Percentiles rank a stretch among this genome's conserved stretches.
Evolutionary conservation across 30 jellyfish, hydroid and myxozoan species (phyloP).

Genomic region (Aurelia coerulea): DNA sequence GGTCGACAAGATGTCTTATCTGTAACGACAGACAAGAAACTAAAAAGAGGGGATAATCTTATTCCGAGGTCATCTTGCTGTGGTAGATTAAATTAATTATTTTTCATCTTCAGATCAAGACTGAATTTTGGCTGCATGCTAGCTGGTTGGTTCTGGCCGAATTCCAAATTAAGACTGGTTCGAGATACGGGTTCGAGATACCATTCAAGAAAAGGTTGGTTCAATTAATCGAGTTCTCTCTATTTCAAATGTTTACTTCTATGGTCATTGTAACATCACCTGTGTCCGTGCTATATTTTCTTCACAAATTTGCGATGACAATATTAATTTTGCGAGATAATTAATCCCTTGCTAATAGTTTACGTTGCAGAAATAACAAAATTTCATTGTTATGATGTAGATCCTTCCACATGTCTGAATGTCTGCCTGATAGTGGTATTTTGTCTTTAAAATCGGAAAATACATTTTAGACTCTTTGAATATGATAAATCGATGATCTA

Average conservation of each 20-base stretch:
- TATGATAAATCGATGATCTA: neutral
- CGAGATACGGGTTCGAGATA: too few species aligned
- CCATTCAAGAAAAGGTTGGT: neutral
- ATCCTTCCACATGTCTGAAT: conserved; percentile 3
- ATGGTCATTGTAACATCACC: neutral
- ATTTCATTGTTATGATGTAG: conserved; percentile 10
- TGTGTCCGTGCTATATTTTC: conserved; percentile 24
- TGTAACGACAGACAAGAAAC: conserved; percentile 50
- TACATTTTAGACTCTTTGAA: neutral
- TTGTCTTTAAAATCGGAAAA: conserved; percentile 22
- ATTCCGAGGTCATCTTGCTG: conserved; percentile 58
- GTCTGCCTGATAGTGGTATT: conserved; percentile 14
- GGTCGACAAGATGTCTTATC: conserved; percentile 56
- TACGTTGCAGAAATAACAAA: conserved; percentile 16
- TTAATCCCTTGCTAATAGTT: neutral
- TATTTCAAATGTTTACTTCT: neutral
- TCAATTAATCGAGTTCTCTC: neutral
- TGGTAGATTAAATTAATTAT: conserved; percentile 43
- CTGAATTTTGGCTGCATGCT: conserved; percentile 2
- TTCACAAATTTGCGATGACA: neutral
- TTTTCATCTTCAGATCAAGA: conserved; percentile 41
- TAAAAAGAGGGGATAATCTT: conserved; percentile 60
- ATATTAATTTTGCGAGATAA: conserved; percentile 1
- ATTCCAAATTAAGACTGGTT: too few species aligned
- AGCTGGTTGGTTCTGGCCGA: neutral